A percentile compares a stretch with the other conserved stretches of the same genome.
Evolutionary conservation across 2,113 vertebrate genomes (phyloP).

Genomic region (Acanthochromis polyacanthus): DNA sequence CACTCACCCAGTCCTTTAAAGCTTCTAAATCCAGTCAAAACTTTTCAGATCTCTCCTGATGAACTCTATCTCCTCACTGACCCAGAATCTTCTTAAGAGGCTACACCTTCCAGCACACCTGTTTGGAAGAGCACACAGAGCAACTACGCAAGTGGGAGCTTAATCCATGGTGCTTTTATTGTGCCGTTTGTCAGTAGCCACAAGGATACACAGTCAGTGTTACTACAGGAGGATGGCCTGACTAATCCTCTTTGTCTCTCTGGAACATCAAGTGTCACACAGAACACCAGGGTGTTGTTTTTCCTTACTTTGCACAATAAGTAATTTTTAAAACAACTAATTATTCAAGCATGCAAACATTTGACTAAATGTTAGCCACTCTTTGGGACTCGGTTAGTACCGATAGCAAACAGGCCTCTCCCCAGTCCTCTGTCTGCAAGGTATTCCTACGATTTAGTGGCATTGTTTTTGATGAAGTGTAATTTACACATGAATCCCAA

Average conservation of each 20-base stretch:
- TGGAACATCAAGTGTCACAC: neutral
- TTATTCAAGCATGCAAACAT: slow-evolving; percentile 30
- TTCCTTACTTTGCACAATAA: neutral
- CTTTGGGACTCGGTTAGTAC: neutral
- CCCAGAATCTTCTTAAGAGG: slow-evolving; percentile 3
- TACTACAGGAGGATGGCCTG: slow-evolving; percentile 34
- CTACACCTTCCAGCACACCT: slow-evolving; percentile 68
- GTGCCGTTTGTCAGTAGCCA: slow-evolving; percentile 8
- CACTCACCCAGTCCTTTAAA: slow-evolving; percentile 54
- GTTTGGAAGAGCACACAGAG: slow-evolving; percentile 23
- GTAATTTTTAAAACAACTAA: neutral
- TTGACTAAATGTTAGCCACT: slow-evolving; percentile 20
- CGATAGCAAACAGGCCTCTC: slow-evolving; percentile 42
- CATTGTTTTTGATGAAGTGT: slow-evolving; percentile 1
- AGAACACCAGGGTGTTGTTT: neutral
- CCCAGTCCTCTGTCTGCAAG: neutral
- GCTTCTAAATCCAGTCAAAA: slow-evolving; percentile 1
- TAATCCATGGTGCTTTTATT: slow-evolving; percentile 50
- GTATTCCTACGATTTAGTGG: neutral
- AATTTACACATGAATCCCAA: slow-evolving; percentile 60
- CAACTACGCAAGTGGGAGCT: slow-evolving; percentile 1
- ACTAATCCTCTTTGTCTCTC: slow-evolving; percentile 46
- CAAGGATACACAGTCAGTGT: neutral
- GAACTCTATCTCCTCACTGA: neutral
- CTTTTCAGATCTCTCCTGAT: slow-evolving; percentile 1